phyloP scores from a whole-genome alignment of 2,888 invertebrate genomes.

The Ametastegia equiseti region DNA sequence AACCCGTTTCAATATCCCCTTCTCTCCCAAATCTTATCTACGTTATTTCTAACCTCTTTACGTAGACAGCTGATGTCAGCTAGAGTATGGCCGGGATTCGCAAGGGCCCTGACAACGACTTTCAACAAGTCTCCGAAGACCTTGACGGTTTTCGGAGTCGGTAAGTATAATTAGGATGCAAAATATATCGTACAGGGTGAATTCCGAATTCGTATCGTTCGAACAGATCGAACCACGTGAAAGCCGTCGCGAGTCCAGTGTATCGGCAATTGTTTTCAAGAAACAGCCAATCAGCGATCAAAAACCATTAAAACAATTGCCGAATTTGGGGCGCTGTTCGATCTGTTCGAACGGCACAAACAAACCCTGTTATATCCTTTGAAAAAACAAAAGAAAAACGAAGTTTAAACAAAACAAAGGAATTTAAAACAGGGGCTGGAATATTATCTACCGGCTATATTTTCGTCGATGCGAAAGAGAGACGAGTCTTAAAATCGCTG shows the following conservation, averaged over 20 bases:
- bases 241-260: no score
- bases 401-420: neutral
- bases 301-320: no score
- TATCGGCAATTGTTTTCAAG: no score
- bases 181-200: no score
- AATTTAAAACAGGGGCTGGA: conserved; percentile 25
- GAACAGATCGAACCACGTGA: no score
- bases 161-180: neutral
- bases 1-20: no score
- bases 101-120: neutral
- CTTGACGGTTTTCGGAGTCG: neutral
- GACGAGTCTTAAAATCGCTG: conserved; percentile 25
- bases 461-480: conserved; percentile 41
- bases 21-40: neutral
- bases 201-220: no score
- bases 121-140: conserved; percentile 18
- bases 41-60: neutral
- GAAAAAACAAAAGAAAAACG: neutral
- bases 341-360: no score
- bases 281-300: no score
- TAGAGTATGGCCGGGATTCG: conserved; percentile 37
- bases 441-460: conserved; percentile 47
- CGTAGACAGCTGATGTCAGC: conserved; percentile 28
- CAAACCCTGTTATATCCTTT: no score
- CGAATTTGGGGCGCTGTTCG: no score